Conservation (phyloP, 2,888 invertebrate species). For the Phymatocera aterrima region DNA sequence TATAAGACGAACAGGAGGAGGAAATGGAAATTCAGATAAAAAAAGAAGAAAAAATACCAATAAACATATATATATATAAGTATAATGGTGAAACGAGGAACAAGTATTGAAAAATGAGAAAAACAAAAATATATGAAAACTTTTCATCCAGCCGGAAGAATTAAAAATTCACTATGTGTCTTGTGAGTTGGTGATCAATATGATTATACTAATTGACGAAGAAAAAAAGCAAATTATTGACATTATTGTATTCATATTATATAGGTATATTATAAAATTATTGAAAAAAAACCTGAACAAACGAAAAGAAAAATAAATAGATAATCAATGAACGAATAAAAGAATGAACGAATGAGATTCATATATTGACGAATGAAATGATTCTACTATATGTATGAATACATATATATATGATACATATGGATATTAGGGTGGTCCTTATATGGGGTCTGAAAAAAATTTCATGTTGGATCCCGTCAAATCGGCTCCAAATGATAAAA, state of each 20-base stretch:
- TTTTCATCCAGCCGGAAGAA: slow-evolving; percentile 38
- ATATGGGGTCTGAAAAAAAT: no score
- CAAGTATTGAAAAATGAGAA: not conserved
- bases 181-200: slow-evolving; percentile 59
- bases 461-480: no score
- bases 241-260: slow-evolving; percentile 29
- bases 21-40: no score
- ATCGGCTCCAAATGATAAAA: no score
- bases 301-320: not conserved
- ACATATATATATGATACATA: not conserved
- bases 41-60: not conserved
- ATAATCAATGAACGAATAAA: slow-evolving; percentile 16
- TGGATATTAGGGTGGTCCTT: no score
- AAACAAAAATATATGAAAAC: not conserved
- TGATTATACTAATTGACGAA: slow-evolving; percentile 55
- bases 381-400: slow-evolving; percentile 12
- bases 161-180: slow-evolving; percentile 56
- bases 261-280: no score
- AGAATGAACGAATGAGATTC: not conserved
- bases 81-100: not conserved
- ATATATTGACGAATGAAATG: not conserved
- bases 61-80: not conserved
- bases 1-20: no score
- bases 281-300: not conserved
- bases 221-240: not conserved